A percentile compares a stretch with the other conserved stretches of the same genome.
These are phyloP conservation scores for Stichodactyla helianthus DNA, from an alignment of 64 coral and sea anemone genomes.

Conservation along the genomic window DNA sequence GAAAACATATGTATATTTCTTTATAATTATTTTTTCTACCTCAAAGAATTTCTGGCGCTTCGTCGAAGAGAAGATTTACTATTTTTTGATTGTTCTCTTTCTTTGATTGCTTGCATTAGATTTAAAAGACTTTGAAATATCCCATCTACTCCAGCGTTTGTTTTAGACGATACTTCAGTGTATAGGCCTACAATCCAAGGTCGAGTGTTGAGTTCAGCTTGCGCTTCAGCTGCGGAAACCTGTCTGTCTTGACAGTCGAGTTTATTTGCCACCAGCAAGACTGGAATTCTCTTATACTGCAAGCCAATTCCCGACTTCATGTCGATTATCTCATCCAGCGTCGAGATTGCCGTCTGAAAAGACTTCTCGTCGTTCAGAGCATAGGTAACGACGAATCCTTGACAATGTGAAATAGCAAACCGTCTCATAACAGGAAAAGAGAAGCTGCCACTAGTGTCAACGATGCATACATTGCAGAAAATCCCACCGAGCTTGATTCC, in stretches of 20 bases:
- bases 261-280: slow-evolving; percentile 62
- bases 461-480: slow-evolving; percentile 54
- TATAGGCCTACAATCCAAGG: slow-evolving; percentile 55
- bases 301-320: slow-evolving; percentile 18
- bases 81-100: slow-evolving; percentile 16
- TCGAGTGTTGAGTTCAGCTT: slow-evolving; percentile 54
- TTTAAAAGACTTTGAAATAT: slow-evolving; percentile 57
- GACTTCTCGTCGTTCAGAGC: slow-evolving; percentile 58
- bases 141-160: slow-evolving; percentile 36
- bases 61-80: background rate
- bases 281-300: background rate
- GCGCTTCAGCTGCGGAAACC: slow-evolving; percentile 43
- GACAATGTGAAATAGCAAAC: slow-evolving; percentile 56
- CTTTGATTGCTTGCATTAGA: slow-evolving; percentile 31
- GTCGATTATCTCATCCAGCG: slow-evolving; percentile 50
- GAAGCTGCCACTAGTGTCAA: slow-evolving; percentile 71
- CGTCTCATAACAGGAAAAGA: slow-evolving; percentile 76
- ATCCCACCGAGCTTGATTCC: slow-evolving; percentile 38
- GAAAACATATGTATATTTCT: background rate
- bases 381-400: slow-evolving; percentile 72
- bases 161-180: slow-evolving; percentile 69
- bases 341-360: slow-evolving; percentile 46
- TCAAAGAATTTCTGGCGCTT: background rate
- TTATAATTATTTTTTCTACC: background rate
- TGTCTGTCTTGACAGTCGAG: slow-evolving; percentile 52